Evolutionary conservation across 2,797 vertebrate genomes (phyloP), one percentile per base, ranked within the genome.

Genomic region (Myripristis murdjan): DNA sequence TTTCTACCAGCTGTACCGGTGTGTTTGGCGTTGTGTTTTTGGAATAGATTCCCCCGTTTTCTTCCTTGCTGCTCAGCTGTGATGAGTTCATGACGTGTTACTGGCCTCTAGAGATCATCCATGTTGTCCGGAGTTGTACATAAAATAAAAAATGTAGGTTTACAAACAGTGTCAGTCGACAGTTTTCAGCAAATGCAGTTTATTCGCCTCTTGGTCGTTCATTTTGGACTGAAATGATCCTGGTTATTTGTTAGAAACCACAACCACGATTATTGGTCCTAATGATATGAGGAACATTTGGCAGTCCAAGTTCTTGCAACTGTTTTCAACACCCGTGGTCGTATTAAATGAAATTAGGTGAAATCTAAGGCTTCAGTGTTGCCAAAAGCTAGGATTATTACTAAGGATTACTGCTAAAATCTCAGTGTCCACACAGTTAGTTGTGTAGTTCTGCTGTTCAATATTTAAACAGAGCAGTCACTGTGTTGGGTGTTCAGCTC

Each of bases 51-150:
- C 23, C 7, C 20, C 16, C 11, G 22, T 56, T 63, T 52, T 53
- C 20, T 43, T 7, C 11, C 23, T 48, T 14, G 33, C 14, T 51
- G 11, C 20, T 18, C 35, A n/a, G 9, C 2, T 0, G 41, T 37
- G 35, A 15, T 1, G 65, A 73, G 16, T 20, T 59, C 16, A 4
- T 57, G 63, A 74, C 2, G 11, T 75, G 89, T 84, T 86, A 87
- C 85, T 87, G 82, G 82, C 82, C 80, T 22, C 35, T 12, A 54
- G 80, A 86, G 74, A 57, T 66, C 39, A 2, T 6, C 6, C 26
- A 3, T 37, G 51, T 28, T 52, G 10, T 31, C 44, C 15, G 23
- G 37, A 46, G 37, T 15, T 14, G 14, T 18, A 52, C 33, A 22
- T 22, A 33, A 14, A 52, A 31, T 64, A 59, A 43, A 35, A 35